Evolutionary conservation across 2,888 invertebrate genomes (phyloP).

Genomic region (Sinelater perroti): DNA sequence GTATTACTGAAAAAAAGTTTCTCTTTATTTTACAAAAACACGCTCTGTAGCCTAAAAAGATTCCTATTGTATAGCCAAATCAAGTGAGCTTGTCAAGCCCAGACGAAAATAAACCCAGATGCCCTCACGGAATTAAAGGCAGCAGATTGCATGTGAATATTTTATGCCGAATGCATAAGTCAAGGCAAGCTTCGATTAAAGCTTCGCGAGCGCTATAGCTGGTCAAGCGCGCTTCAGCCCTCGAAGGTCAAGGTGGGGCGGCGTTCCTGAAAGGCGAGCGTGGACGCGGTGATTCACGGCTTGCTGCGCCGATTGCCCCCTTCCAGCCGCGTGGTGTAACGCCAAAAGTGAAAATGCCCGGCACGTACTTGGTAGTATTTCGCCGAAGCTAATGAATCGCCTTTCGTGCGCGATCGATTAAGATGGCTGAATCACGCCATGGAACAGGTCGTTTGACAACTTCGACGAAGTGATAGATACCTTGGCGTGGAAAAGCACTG

Average conservation of each 20-base stretch:
- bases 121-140: too few relatives aligned
- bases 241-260: slow-evolving; percentile 35
- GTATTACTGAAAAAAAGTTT: too few relatives aligned
- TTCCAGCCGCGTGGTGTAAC: background rate
- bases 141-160: slow-evolving; percentile 32
- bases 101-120: too few relatives aligned
- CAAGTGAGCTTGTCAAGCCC: too few relatives aligned
- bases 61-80: too few relatives aligned
- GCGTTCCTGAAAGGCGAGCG: slow-evolving; percentile 31
- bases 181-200: slow-evolving; percentile 38
- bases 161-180: slow-evolving; percentile 21
- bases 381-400: slow-evolving; percentile 3
- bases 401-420: slow-evolving; percentile 8
- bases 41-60: too few relatives aligned
- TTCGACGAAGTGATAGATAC: background rate
- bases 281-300: slow-evolving; percentile 29
- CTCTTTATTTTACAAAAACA: too few relatives aligned
- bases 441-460: background rate
- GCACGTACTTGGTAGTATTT: background rate
- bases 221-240: slow-evolving; percentile 27
- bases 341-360: background rate
- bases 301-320: too few relatives aligned
- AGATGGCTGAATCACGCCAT: slow-evolving; percentile 16
- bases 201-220: slow-evolving; percentile 15
- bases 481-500: background rate